Evolutionary conservation across 2,888 invertebrate species (phyloP), one percentile per base, ranked within the genome.

Genomic region (Ophraella communa): DNA sequence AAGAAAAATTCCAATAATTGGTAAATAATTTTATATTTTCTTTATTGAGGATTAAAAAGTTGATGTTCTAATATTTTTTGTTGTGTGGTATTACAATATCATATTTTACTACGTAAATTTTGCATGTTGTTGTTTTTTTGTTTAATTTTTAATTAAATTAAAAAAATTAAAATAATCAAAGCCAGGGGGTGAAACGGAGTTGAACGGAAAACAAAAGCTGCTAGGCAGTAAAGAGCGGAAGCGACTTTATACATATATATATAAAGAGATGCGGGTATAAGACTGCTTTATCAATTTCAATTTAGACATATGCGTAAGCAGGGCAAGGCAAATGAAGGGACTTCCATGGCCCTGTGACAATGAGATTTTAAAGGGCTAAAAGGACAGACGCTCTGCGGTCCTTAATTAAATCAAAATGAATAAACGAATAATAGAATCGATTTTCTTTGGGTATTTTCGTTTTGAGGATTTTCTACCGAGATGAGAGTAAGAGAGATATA

Each of bases 221-320:
- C n/a, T n/a, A n/a, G 42, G 61, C 52, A 27, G 49, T 27, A 27
- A 51, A 51, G 49, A 51, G 49, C 49, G 49, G 49, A 51, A 51
- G 49, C 49, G 51, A 23, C 21, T 24, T 39, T 33, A 58, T 24
- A 49, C 18, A 59, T 33, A 57, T 23, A 49, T 58, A 68, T 68
- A 66, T 67, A n/a, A n/a, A n/a, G n/a, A n/a, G n/a, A 65, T 66
- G 70, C 65, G 67, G 45, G 47, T 49, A 58, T 71, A 74, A 72
- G 73, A 69, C 71, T 72, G 72, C 73, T 73, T 74, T 74, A 73
- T 74, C 74, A 74, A 72, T 74, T 74, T 73, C 72, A 73, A 74
- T 74, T 73, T 74, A 68, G 71, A 72, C 68, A 68, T 66, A 65
- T 58, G 61, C 67, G 60, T 64, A 65, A 65, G 58, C 64, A 56